Percentiles rank a stretch among this genome's conserved stretches.
Conservation (phyloP, 1,140 invertebrate genomes). For the Parapsyche elsis region DNA sequence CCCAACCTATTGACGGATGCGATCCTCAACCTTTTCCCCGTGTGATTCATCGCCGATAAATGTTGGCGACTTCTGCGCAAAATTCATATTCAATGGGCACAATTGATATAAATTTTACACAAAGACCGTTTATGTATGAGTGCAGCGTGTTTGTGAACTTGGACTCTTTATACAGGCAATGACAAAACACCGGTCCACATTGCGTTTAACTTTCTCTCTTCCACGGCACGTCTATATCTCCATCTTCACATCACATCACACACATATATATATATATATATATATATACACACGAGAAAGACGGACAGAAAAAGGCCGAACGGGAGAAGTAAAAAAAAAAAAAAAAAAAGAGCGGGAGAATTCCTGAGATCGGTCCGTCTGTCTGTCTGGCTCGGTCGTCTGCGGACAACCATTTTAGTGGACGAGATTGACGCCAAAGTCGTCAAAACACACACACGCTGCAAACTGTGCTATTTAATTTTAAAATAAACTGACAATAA, state of each 20-base stretch:
- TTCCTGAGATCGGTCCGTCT: conserved; percentile 3
- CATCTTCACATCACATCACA: background rate
- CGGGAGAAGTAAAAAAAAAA: background rate
- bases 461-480: too few species aligned
- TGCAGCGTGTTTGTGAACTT: background rate
- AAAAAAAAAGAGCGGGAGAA: background rate
- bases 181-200: conserved; percentile 18
- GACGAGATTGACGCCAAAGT: background rate
- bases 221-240: background rate
- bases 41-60: background rate
- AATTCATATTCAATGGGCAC: conserved; percentile 27
- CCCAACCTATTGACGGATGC: conserved; percentile 47
- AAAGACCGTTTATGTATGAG: background rate
- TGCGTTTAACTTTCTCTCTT: background rate
- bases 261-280: background rate
- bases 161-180: background rate
- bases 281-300: background rate
- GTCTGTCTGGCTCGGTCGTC: background rate
- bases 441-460: background rate
- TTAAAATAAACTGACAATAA: too few species aligned
- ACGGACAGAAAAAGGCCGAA: background rate
- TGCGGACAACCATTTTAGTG: background rate
- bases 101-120: conserved; percentile 41
- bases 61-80: conserved; percentile 2
- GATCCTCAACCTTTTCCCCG: conserved; percentile 40